Base-by-base conservation (phyloP, 2,113 vertebrate genomes). In the Naja naja region DNA sequence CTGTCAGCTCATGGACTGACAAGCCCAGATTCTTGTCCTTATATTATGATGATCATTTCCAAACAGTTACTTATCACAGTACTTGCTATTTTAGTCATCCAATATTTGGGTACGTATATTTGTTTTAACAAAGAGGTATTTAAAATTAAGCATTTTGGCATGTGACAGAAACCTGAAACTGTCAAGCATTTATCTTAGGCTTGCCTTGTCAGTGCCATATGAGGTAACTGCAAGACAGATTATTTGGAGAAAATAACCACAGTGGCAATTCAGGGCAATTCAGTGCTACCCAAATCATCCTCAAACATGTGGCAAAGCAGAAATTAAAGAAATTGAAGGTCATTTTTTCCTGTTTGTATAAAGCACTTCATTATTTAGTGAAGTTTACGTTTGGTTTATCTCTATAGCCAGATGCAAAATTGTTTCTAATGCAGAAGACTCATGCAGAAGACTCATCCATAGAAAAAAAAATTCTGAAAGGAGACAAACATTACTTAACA, bases 11-110 rank as follows among this genome's bases (percentile, higher is more conserved):
- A 2, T 5, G 91, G 54, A 49, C 86, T 93, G 81, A 52, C 25
- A 60, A 89, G 23, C 53, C 88, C 0, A 0, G 34, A 0, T 0
- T 9, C 85, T 94, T 86, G 64, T 81, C 45, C 10, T 0, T 0
- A 43, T 64, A 45, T 69, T 74, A 34, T 34, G 52, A 60, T 89
- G 92, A 89, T 89, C 88, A 54, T 89, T 22, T 92, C 64, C 93
- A 95, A 93, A 88, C 90, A 92, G 30, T 34, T 34, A 60, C 34
- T 93, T 25, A 56, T 81, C 47, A 16, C 12, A 92, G 89, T 93
- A 90, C 20, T n/a, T 69, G 60, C 30, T 69, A 69, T 5, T 69
- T 69, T 16, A 69, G 11, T 2, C 12, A 34, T 69, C 30, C 64
- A 69, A 69, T 30, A 69, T 16, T 69, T 69, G 11, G 30, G 30